Percentiles rank a stretch among this genome's conserved stretches.
These are phyloP conservation scores for Latheticus oryzae DNA, from an alignment of 2,888 invertebrate genomes.

Conservation along the genomic window DNA sequence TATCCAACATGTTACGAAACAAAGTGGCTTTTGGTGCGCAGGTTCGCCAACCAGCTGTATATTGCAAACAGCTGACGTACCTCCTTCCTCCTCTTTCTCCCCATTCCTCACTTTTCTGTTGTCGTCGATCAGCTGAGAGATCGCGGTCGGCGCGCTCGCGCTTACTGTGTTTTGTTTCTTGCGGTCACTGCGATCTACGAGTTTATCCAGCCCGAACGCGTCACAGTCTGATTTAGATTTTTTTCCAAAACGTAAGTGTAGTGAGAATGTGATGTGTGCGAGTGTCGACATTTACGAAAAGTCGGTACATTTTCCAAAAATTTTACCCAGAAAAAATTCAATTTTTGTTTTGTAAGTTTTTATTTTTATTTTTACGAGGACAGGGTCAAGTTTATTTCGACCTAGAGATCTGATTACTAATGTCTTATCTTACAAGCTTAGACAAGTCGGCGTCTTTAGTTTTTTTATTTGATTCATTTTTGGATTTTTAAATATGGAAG, in stretches of 20 bases:
- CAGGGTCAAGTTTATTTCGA: conserved; percentile 18
- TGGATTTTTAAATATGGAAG: conserved; percentile 18
- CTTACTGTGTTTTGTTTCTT: conserved; percentile 37
- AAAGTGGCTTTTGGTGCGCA: conserved; percentile 26
- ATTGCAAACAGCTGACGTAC: conserved; percentile 32
- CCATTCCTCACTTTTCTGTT: background rate
- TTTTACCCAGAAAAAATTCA: too few species aligned
- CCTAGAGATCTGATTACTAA: background rate
- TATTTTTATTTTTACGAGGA: conserved; percentile 6
- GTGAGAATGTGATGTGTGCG: conserved; percentile 26
- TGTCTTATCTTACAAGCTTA: conserved; percentile 12
- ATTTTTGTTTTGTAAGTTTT: conserved; percentile 12
- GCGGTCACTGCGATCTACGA: conserved; percentile 31
- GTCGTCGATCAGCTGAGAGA: conserved; percentile 37
- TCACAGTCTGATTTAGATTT: conserved; percentile 20
- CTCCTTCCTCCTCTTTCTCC: conserved; percentile 8
- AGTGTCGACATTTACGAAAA: background rate
- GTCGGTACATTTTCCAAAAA: too few species aligned
- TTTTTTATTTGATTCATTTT: conserved; percentile 1
- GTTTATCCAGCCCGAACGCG: conserved; percentile 25
- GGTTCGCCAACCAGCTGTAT: conserved; percentile 36
- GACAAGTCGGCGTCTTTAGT: conserved; percentile 20
- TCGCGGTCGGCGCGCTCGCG: conserved; percentile 33
- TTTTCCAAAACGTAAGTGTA: conserved; percentile 26
- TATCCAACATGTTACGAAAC: conserved; percentile 30